phyloP scores from a whole-genome alignment of 2,797 vertebrate species.

The Petrocephalus schoutedeni region DNA sequence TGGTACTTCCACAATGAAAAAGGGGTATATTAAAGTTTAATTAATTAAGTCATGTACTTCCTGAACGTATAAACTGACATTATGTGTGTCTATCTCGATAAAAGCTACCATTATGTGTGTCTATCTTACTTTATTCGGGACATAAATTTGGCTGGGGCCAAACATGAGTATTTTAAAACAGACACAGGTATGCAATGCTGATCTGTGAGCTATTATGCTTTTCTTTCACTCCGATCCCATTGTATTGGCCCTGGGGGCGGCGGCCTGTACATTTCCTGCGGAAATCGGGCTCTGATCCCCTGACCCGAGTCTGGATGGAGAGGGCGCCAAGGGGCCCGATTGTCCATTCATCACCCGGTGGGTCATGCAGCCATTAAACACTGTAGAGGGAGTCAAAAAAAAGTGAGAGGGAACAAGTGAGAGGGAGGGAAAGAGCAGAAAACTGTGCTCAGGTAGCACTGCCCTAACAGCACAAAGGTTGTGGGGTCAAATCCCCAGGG shows the following conservation, averaged over 20 bases:
- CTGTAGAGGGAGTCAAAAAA: neutral
- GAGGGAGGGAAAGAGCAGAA: neutral
- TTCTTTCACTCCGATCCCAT: neutral
- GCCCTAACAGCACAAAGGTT: neutral
- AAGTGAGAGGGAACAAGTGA: neutral
- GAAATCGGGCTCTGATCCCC: neutral
- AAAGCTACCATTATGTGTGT: neutral
- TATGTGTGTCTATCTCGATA: neutral
- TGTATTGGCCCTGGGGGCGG: neutral
- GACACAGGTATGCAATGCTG: neutral
- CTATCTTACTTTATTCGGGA: neutral
- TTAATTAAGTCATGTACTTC: neutral
- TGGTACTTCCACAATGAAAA: neutral
- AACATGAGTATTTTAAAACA: neutral
- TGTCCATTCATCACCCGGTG: neutral
- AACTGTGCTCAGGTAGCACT: neutral
- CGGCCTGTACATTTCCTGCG: conserved; percentile 1
- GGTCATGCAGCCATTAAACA: neutral
- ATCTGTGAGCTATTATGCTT: neutral
- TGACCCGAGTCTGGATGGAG: neutral
- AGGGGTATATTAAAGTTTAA: neutral
- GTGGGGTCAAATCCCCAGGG: neutral
- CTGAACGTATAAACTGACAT: neutral
- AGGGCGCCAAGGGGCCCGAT: neutral
- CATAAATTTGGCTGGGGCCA: neutral